A percentile compares a stretch with the other conserved stretches of the same genome.
These are phyloP conservation scores for Hemichromis elongatus DNA, from an alignment of 2,113 vertebrate species.

Conservation along the genomic window DNA sequence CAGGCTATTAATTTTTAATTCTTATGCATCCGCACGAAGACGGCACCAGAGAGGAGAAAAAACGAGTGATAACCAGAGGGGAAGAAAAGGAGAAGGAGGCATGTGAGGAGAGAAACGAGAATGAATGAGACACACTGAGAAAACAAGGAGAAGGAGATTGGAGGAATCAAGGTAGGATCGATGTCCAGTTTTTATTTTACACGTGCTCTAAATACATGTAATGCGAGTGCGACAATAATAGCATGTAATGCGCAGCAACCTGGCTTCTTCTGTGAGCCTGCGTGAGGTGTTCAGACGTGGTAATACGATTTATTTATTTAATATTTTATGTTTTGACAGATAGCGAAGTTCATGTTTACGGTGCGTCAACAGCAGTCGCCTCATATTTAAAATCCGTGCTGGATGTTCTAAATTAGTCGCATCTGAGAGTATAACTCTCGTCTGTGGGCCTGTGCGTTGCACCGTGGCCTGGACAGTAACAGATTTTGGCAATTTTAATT, in stretches of 20 bases:
- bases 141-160: conserved; percentile 62
- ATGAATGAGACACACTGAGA: conserved; percentile 73
- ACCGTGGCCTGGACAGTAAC: conserved; percentile 24
- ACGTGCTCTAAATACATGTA: conserved; percentile 1
- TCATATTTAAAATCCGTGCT: conserved; percentile 23
- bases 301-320: conserved; percentile 54
- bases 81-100: conserved; percentile 49
- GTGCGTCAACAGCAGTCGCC: conserved; percentile 39
- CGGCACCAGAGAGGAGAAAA: conserved; percentile 63
- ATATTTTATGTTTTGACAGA: conserved; percentile 38
- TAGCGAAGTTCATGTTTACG: conserved; percentile 33
- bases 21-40: conserved; percentile 76
- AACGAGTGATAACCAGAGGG: conserved; percentile 58
- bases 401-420: neutral
- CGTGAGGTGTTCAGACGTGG: conserved; percentile 21
- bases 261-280: neutral
- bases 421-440: neutral
- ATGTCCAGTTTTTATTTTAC: conserved; percentile 1
- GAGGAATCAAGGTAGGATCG: conserved; percentile 71
- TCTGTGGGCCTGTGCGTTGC: conserved; percentile 1
- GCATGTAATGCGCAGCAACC: neutral
- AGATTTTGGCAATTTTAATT: conserved; percentile 7
- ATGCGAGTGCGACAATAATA: neutral
- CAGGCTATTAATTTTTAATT: conserved; percentile 73
- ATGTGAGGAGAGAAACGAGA: conserved; percentile 50